Conservation (phyloP, 2,113 vertebrate genomes). For the Neopipo cinnamomea region DNA sequence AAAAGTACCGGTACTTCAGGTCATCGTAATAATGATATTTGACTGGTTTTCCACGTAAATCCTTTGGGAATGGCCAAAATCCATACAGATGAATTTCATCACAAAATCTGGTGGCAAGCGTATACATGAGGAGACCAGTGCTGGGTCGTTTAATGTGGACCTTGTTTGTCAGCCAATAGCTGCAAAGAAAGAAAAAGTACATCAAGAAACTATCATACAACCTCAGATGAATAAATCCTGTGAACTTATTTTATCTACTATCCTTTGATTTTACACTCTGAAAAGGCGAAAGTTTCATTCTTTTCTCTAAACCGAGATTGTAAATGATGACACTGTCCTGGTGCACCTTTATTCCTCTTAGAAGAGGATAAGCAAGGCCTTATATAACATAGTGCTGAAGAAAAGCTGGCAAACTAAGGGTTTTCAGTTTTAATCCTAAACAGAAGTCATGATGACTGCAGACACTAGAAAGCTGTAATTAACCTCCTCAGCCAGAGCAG, state of each 20-base stretch:
- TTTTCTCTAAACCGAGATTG: neutral
- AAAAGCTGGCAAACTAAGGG: neutral
- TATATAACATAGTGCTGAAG: neutral
- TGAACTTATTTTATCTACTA: neutral
- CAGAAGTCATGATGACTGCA: neutral
- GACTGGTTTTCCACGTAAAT: slow-evolving; percentile 81
- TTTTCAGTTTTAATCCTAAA: neutral
- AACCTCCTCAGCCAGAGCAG: neutral
- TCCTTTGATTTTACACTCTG: neutral
- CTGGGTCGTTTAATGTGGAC: slow-evolving; percentile 89
- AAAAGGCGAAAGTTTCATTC: neutral
- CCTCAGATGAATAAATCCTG: neutral
- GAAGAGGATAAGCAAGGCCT: neutral
- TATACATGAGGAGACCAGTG: slow-evolving; percentile 91
- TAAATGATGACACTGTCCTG: neutral
- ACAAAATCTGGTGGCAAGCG: slow-evolving; percentile 86
- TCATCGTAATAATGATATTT: slow-evolving; percentile 92
- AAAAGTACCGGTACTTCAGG: slow-evolving; percentile 88
- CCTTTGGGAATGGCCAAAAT: slow-evolving; percentile 90
- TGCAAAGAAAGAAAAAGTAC: slow-evolving; percentile 59
- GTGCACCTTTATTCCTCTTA: neutral
- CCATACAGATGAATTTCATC: slow-evolving; percentile 90
- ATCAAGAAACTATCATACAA: neutral
- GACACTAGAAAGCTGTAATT: neutral
- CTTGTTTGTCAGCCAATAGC: slow-evolving; percentile 90